These are phyloP conservation scores for Sepiola atlantica DNA, from an alignment of 2,888 invertebrate species.

Conservation along the genomic window DNA sequence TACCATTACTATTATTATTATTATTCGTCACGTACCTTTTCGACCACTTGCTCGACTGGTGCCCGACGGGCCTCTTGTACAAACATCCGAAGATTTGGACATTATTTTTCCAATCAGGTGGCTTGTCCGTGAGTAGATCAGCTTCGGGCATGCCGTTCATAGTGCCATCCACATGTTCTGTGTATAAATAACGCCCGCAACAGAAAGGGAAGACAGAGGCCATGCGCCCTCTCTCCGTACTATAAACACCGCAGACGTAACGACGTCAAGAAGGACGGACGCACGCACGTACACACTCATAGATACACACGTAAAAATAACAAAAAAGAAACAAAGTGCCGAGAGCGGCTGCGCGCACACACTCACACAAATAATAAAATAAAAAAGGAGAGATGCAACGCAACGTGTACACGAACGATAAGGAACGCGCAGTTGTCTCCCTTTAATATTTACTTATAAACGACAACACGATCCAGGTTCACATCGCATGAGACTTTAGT, in stretches of 20 bases:
- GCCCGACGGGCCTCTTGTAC: slow-evolving; percentile 60
- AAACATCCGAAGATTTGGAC: slow-evolving; percentile 62
- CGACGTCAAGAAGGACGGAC: neutral
- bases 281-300: neutral
- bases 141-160: slow-evolving; percentile 65
- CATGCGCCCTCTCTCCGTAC: slow-evolving; percentile 35
- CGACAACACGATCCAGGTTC: too few relatives aligned
- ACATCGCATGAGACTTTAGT: too few relatives aligned
- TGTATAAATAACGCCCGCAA: slow-evolving; percentile 45
- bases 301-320: too few relatives aligned
- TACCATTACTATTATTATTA: slow-evolving; percentile 12
- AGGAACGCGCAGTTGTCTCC: too few relatives aligned
- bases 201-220: slow-evolving; percentile 44
- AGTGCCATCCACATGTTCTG: slow-evolving; percentile 41
- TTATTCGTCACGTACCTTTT: slow-evolving; percentile 57
- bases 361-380: too few relatives aligned
- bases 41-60: slow-evolving; percentile 67
- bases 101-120: slow-evolving; percentile 61
- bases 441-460: too few relatives aligned
- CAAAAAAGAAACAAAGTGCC: too few relatives aligned
- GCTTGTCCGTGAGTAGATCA: slow-evolving; percentile 49
- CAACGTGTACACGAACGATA: too few relatives aligned
- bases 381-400: too few relatives aligned
- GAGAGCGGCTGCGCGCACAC: too few relatives aligned
- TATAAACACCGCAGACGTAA: neutral